Evolutionary conservation across 2,888 invertebrate genomes (phyloP).

Genomic region (Kryphioiulus occultus): DNA sequence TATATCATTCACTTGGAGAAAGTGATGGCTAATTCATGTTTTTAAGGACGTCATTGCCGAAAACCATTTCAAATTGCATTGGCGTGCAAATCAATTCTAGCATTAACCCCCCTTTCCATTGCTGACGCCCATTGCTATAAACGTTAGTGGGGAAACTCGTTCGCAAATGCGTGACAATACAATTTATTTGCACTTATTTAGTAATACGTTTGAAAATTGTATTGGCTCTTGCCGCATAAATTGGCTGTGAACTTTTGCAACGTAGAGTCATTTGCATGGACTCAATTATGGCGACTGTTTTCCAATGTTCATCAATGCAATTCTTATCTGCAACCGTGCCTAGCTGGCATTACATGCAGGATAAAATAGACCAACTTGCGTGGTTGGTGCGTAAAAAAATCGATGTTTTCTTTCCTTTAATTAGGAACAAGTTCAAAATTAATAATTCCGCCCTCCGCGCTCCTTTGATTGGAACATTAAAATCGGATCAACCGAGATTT

Average conservation of each 20-base stretch:
- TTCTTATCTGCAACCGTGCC: not conserved
- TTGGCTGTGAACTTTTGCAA: not conserved
- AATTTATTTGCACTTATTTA: conserved; percentile 11
- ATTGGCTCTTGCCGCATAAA: not conserved
- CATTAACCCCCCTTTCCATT: not conserved
- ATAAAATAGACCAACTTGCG: too few species aligned
- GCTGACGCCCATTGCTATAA: not conserved
- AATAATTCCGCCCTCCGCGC: conserved; percentile 1
- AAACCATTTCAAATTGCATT: not conserved
- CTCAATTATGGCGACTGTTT: not conserved
- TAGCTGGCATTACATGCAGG: too few species aligned
- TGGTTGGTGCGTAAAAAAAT: not conserved
- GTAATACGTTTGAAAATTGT: not conserved
- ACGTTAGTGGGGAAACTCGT: not conserved
- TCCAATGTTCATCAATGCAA: not conserved
- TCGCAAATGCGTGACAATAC: not conserved
- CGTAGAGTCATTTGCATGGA: not conserved
- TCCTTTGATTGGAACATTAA: not conserved
- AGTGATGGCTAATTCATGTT: conserved; percentile 12
- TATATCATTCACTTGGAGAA: not conserved
- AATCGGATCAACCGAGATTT: not conserved
- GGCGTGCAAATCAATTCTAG: not conserved
- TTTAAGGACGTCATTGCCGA: not conserved
- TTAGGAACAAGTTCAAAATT: conserved; percentile 10
- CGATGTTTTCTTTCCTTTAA: not conserved